Conservation (phyloP, 2,888 invertebrate species). For the Oegoconia quadripuncta region DNA sequence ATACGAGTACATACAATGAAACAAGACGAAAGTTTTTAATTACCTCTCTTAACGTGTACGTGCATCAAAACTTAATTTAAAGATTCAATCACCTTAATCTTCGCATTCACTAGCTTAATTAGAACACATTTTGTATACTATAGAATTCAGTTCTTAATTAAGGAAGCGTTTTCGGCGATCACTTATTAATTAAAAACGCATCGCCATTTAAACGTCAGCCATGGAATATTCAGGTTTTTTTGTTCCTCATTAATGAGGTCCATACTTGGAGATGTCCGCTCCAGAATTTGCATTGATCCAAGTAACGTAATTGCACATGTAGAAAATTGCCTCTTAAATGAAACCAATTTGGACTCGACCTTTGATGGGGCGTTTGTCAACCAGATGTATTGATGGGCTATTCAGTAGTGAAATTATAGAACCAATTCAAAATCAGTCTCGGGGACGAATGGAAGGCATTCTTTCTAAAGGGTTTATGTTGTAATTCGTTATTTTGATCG, state of each 20-base stretch:
- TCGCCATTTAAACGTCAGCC: slow-evolving; percentile 54
- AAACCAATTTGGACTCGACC: slow-evolving; percentile 37
- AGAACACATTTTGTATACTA: slow-evolving; percentile 6
- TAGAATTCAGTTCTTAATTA: slow-evolving; percentile 6
- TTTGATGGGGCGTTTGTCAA: slow-evolving; percentile 28
- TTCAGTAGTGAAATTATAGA: slow-evolving; percentile 28
- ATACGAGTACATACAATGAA: too few relatives aligned
- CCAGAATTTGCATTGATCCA: slow-evolving; percentile 66
- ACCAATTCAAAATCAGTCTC: slow-evolving; percentile 4
- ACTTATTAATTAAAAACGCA: slow-evolving; percentile 58
- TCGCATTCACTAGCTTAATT: slow-evolving; percentile 14
- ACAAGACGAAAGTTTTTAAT: too few relatives aligned
- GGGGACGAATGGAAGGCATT: not conserved
- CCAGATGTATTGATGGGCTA: slow-evolving; percentile 43
- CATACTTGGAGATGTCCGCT: slow-evolving; percentile 55
- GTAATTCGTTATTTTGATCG: too few relatives aligned
- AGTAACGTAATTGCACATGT: slow-evolving; percentile 41
- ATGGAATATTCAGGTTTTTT: slow-evolving; percentile 36
- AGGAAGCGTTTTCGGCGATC: slow-evolving; percentile 18
- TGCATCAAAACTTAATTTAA: slow-evolving; percentile 2
- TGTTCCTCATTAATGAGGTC: slow-evolving; percentile 62
- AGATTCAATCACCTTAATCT: slow-evolving; percentile 1
- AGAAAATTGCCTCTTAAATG: slow-evolving; percentile 37
- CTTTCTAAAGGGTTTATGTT: not conserved
- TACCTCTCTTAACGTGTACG: too few relatives aligned